Conservation (phyloP, 1,140 invertebrate species). For the Hyles vespertilio region DNA sequence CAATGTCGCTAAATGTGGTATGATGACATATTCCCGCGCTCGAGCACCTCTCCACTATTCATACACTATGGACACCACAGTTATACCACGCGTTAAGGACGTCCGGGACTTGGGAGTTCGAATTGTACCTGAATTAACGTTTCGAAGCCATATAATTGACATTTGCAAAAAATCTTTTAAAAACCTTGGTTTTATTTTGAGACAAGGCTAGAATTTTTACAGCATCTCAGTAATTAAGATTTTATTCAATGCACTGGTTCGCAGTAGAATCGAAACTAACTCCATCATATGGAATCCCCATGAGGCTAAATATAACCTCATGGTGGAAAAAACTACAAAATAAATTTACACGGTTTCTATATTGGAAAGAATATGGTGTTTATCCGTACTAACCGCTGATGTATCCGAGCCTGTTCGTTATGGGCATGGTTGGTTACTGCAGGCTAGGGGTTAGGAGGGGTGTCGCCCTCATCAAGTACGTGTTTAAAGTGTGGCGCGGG, state of each 20-base stretch:
- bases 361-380: too few species aligned
- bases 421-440: background rate
- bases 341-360: too few species aligned
- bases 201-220: too few species aligned
- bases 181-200: constrained; percentile 18
- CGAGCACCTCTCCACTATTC: constrained; percentile 10
- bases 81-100: constrained; percentile 5
- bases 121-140: too few species aligned
- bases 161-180: constrained; percentile 22
- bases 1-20: constrained; percentile 22
- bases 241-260: too few species aligned
- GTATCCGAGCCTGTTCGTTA: background rate
- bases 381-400: background rate
- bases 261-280: too few species aligned
- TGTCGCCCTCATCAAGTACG: background rate
- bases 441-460: background rate
- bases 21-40: constrained; percentile 20
- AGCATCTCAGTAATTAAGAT: too few species aligned
- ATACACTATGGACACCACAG: constrained; percentile 1
- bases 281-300: too few species aligned
- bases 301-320: too few species aligned
- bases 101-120: constrained; percentile 20
- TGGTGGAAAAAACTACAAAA: too few species aligned
- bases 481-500: background rate
- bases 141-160: constrained; percentile 16